Base-by-base conservation (phyloP, 1,140 invertebrate genomes). In the Brachionus manjavacas region DNA sequence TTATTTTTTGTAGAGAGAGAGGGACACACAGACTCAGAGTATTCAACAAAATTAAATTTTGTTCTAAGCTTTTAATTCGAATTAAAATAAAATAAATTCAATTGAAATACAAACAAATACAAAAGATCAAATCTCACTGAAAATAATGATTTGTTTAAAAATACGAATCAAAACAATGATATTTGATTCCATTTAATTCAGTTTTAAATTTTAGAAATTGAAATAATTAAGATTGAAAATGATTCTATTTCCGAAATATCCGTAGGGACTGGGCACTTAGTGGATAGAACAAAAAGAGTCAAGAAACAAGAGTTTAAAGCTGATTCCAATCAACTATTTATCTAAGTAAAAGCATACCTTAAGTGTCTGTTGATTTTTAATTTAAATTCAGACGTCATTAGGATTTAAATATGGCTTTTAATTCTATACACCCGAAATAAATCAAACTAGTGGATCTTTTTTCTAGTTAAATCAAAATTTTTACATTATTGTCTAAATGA, bases 61-160 rank as follows among this genome's bases (percentile, higher is more conserved):
- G 11, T 68, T 31, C 31, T 68, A 31, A 68, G 66, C 31, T 68
- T 68, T 68, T 68, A 68, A 31, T 68, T 68, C n/a, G 66, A 68
- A 14, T 68, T 31, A 64, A 20, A 64, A 64, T n/a, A 28, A 64
- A 2, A 64, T 68, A 68, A 31, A 28, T 68, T 11, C 39, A 31
- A 68, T 68, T 68, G 66, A 68, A 68, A 31, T 39, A 68, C 31
- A 68, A 68, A 31, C 25, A 68, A 68, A 68, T 28, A 68, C 66
- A 39, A 68, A 12, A 68, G 66, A 68, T 68, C 66, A 68, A 68
- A 68, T 68, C 66, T 68, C 66, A 31, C 66, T 68, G 12, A 60
- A 60, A 52, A 52, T 52, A 52, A 52, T 16, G 6, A 52, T 52
- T 52, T 52, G 46, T 52, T 52, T 52, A 52, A 52, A 46, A 46